These are phyloP conservation scores for Didymodactylos carnosus DNA, from an alignment of 2,888 invertebrate genomes.

Conservation along the genomic window DNA sequence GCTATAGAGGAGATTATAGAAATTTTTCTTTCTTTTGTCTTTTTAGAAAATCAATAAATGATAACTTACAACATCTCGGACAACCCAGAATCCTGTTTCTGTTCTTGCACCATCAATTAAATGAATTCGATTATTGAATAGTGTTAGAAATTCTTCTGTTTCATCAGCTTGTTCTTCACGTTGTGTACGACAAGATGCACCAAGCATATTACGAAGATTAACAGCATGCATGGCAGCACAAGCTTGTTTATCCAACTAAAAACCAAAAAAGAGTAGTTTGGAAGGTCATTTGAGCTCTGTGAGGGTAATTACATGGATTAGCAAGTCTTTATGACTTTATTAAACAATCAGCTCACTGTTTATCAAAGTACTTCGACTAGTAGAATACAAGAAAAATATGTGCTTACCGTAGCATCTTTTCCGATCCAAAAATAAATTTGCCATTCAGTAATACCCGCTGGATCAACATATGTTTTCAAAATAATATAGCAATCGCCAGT, in stretches of 20 bases:
- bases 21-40: too few species aligned
- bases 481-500: constrained; percentile 97
- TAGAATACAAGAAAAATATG: background rate
- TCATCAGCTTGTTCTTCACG: constrained; percentile 94
- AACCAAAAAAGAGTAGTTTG: constrained; percentile 26
- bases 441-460: constrained; percentile 59
- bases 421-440: constrained; percentile 99
- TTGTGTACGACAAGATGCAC: constrained; percentile 74
- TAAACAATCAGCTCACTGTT: background rate
- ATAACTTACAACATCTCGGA: constrained; percentile 34
- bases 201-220: constrained; percentile 79
- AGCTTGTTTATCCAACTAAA: constrained; percentile 61
- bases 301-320: too few species aligned
- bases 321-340: background rate
- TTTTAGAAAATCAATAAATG: too few species aligned
- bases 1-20: too few species aligned
- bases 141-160: constrained; percentile 9
- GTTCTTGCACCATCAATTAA: constrained; percentile 96
- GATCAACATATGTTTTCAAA: constrained; percentile 63
- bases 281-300: too few species aligned
- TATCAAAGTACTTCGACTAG: background rate
- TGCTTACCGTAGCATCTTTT: constrained; percentile 58
- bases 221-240: constrained; percentile 97
- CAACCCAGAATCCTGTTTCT: constrained; percentile 85
- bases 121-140: constrained; percentile 48